Conservation (phyloP, 2,797 vertebrate species). For the Meriones psammophilus region DNA sequence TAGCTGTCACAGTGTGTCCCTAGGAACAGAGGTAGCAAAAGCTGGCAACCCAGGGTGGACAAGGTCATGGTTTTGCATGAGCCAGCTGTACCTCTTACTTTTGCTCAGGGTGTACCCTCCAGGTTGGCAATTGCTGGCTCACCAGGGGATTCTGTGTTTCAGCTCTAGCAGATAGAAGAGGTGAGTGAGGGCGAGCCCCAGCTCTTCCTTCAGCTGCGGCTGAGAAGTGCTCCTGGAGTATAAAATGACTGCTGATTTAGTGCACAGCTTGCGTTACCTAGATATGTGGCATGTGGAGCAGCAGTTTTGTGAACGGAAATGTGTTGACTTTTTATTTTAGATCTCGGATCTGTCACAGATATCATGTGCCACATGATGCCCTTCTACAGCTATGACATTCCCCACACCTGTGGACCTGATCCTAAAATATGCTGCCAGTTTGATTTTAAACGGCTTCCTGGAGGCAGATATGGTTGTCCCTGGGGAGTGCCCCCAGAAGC, state of each 20-base stretch:
- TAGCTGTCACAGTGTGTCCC: neutral
- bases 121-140: slow-evolving; percentile 16
- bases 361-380: slow-evolving; percentile 99
- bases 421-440: slow-evolving; percentile 97
- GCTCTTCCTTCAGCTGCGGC: neutral
- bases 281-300: slow-evolving; percentile 32
- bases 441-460: slow-evolving; percentile 96
- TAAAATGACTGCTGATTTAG: neutral
- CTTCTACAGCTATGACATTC: slow-evolving; percentile 98
- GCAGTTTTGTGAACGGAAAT: slow-evolving; percentile 47
- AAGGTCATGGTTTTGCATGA: slow-evolving; percentile 8
- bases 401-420: slow-evolving; percentile 97
- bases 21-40: neutral
- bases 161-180: neutral
- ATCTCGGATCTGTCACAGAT: slow-evolving; percentile 92
- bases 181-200: neutral
- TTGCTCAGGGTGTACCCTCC: neutral
- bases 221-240: neutral
- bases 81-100: neutral
- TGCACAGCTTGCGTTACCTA: neutral
- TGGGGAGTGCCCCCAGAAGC: slow-evolving; percentile 94
- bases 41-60: neutral
- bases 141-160: neutral
- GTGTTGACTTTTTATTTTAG: slow-evolving; percentile 88
- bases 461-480: slow-evolving; percentile 93